phyloP scores from a whole-genome alignment of 1,140 invertebrate genomes.

The Melanaphis sacchari region DNA sequence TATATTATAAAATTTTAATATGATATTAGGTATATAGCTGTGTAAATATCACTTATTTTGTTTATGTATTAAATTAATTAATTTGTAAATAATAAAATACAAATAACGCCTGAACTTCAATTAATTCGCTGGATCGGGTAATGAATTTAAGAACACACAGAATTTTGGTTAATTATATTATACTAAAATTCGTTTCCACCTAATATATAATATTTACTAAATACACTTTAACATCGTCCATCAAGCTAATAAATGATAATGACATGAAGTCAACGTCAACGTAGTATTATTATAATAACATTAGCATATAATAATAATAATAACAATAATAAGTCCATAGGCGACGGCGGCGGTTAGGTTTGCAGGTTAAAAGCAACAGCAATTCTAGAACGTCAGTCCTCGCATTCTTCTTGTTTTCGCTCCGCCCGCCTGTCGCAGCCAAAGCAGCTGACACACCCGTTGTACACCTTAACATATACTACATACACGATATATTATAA shows the following conservation, averaged over 20 bases:
- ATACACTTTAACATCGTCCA: background rate
- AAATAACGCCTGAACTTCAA: background rate
- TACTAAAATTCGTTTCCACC: background rate
- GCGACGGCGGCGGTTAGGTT: background rate
- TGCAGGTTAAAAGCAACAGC: background rate
- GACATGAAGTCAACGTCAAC: background rate
- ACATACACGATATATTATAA: background rate
- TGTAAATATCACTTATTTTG: no score
- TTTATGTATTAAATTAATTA: background rate
- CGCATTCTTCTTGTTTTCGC: constrained; percentile 34
- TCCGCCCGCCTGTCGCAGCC: background rate
- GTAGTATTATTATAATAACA: background rate
- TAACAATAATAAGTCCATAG: background rate
- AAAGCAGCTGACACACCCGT: background rate
- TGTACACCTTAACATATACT: background rate
- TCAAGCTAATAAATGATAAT: background rate
- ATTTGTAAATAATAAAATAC: background rate
- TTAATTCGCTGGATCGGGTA: background rate
- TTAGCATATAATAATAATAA: constrained; percentile 12
- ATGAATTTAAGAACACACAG: background rate
- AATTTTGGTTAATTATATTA: background rate
- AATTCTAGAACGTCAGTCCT: background rate
- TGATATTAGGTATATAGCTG: no score
- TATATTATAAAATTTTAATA: no score
- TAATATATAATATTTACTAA: background rate